Evolutionary conservation across 1,140 invertebrate species (phyloP), one percentile per base, ranked within the genome.

Genomic region (Argopecten irradians): DNA sequence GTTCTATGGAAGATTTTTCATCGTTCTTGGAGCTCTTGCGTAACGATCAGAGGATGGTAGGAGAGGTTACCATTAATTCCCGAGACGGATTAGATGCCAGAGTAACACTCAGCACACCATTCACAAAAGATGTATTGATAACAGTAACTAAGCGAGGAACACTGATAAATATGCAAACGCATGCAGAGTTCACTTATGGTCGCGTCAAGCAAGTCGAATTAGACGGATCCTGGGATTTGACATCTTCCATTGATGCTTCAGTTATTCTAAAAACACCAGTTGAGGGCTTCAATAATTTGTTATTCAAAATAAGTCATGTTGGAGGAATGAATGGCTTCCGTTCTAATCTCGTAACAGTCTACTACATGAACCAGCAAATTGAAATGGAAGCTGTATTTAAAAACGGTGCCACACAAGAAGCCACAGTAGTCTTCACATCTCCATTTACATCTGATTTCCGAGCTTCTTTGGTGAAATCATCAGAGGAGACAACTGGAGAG

Each of bases 91-190:
- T 89, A 0, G 46, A 89, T 19, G 86, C 82, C n/a, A 19, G 22
- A 34, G 33, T 85, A 16, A 39, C 34, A 14, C 35, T 89, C 46
- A 85, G 34, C 71, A 89, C 88, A 32, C 88, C 88, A 87, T 14
- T 87, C 39, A 35, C n/a, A n/a, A n/a, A n/a, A n/a, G n/a, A n/a
- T n/a, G n/a, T n/a, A n/a, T n/a, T n/a, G n/a, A n/a, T n/a, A n/a
- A n/a, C n/a, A n/a, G n/a, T n/a, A n/a, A n/a, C n/a, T n/a, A n/a
- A n/a, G n/a, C n/a, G n/a, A n/a, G n/a, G n/a, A n/a, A n/a, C n/a
- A n/a, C n/a, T n/a, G n/a, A n/a, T n/a, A n/a, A n/a, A 89, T 55
- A 87, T 89, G n/a, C 35, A 82, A 87, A 55, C 41, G 32, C 7
- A 84, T 14, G 83, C 11, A 41, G 82, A 89, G 2, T 0, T 89